Base-by-base conservation (phyloP, 2,113 vertebrate genomes). In the Etheostoma spectabile region DNA sequence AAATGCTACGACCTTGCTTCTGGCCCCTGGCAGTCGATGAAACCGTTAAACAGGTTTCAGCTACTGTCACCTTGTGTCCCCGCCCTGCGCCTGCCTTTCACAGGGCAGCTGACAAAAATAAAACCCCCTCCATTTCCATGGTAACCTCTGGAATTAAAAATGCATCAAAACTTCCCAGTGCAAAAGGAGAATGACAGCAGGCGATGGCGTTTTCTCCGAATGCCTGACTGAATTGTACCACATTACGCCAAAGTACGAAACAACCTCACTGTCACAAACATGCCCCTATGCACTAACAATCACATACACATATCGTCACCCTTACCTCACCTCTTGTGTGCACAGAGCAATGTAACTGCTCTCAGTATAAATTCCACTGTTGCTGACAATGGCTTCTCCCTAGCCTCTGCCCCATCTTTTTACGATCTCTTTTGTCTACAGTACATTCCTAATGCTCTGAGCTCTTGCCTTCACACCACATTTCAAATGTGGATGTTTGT, bases 71-170 rank as follows among this genome's bases (percentile, higher is more conserved):
- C 89, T 88, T 91, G 87, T 88, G 89, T 89, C 69, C 48, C 80
- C 67, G 80, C 84, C 80, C 83, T 85, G 82, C 87, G 93, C 86
- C 89, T 93, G 87, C 90, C 77, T 90, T 91, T 90, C 67, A 74
- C 42, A 49, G 76, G 49, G 64, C 30, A 63, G 72, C 57, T 68
- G 79, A 92, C 62, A 73, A 53, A 74, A 66, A 77, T 79, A 82
- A 38, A 57, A 60, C 2, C n/a, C 19, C 45, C 45, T 51, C 68
- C 69, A 92, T 94, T 92, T 89, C 89, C 90, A 93, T 92, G 88
- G 91, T 89, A 93, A 93, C 93, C 75, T 33, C 79, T 75, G 74
- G 79, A 93, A 93, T 93, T 94, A 89, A 93, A 93, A 93, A 93
- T 92, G 90, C 88, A 92, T 89, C 85, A 89, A 89, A 93, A 93